These are phyloP conservation scores for Hoplodrina ambigua DNA, from an alignment of 2,888 invertebrate species.

Conservation along the genomic window DNA sequence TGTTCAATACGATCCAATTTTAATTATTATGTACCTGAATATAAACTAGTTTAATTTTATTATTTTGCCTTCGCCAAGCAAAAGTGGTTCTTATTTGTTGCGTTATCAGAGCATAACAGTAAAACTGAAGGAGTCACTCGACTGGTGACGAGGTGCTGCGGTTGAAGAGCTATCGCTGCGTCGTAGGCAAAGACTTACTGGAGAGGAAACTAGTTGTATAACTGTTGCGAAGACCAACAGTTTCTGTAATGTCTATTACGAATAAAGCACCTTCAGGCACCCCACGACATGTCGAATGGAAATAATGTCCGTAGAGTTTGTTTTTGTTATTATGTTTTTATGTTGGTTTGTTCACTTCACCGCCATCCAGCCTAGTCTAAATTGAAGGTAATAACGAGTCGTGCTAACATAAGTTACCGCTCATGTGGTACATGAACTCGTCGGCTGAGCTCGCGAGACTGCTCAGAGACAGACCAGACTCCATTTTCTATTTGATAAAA, in stretches of 20 bases:
- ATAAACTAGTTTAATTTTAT: constrained; percentile 20
- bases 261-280: background rate
- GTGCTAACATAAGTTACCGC: constrained; percentile 15
- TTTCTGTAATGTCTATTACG: constrained; percentile 1
- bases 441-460: background rate
- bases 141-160: constrained; percentile 22
- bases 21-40: constrained; percentile 49
- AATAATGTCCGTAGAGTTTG: constrained; percentile 18
- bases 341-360: constrained; percentile 64
- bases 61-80: constrained; percentile 33
- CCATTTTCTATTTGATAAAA: background rate
- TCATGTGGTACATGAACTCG: background rate
- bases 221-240: constrained; percentile 6
- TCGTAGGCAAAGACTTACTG: constrained; percentile 6
- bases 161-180: constrained; percentile 74
- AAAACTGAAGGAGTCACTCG: background rate
- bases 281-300: background rate
- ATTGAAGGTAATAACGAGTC: constrained; percentile 16
- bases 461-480: background rate
- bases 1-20: constrained; percentile 64
- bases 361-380: constrained; percentile 60
- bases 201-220: constrained; percentile 4
- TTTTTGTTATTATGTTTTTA: constrained; percentile 59
- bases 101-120: constrained; percentile 15
- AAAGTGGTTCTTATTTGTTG: constrained; percentile 26